These are phyloP conservation scores for Anhinga rufa DNA, from an alignment of 2,113 vertebrate species.

Conservation along the genomic window DNA sequence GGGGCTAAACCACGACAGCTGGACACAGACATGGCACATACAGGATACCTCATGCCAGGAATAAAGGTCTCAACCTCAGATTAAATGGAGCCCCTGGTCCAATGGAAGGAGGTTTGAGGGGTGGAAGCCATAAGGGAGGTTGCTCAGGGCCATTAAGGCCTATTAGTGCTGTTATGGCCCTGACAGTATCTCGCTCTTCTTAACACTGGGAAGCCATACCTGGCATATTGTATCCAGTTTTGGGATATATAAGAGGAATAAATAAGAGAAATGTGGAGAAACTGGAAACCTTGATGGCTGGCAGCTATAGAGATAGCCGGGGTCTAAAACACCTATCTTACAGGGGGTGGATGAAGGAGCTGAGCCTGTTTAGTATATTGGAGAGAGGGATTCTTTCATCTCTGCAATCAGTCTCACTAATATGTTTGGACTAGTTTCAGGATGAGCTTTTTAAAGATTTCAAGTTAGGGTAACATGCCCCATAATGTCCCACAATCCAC, in stretches of 20 bases:
- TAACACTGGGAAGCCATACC: not conserved
- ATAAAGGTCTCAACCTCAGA: not conserved
- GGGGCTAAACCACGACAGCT: no score
- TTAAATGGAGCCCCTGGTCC: not conserved
- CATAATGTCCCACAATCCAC: constrained; percentile 78
- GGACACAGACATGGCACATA: not conserved
- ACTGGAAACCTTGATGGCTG: not conserved
- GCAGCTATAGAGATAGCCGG: not conserved
- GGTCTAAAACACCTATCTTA: not conserved
- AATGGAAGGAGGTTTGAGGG: not conserved
- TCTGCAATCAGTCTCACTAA: constrained; percentile 76
- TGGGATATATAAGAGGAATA: not conserved
- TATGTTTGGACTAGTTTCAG: constrained; percentile 84
- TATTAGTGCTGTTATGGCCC: not conserved
- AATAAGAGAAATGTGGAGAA: not conserved
- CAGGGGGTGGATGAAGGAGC: not conserved
- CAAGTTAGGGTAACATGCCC: constrained; percentile 85
- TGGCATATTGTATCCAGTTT: not conserved
- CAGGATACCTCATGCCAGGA: not conserved
- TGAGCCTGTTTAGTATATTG: not conserved
- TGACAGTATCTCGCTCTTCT: not conserved
- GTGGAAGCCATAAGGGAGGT: not conserved
- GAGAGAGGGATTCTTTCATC: constrained; percentile 65
- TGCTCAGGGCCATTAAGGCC: not conserved
- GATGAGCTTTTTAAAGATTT: constrained; percentile 88